A percentile compares a stretch with the other conserved stretches of the same genome.
These are phyloP conservation scores for Deilephila porcellus DNA, from an alignment of 2,888 invertebrate species.

Conservation along the genomic window DNA sequence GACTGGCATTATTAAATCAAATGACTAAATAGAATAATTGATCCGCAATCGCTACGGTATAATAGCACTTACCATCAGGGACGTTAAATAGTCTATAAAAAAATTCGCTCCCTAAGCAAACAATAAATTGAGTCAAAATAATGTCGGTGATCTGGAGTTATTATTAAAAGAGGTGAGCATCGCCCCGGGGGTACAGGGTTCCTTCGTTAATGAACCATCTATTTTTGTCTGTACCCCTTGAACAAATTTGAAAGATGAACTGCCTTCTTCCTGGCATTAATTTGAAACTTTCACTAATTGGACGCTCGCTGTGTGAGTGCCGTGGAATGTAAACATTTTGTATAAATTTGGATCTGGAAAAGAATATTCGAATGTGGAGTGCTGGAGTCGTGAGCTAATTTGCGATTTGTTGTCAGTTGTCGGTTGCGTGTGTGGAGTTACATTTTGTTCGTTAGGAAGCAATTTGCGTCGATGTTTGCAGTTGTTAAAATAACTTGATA, in stretches of 20 bases:
- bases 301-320: constrained; percentile 33
- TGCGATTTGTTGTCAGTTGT: background rate
- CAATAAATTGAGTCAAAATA: constrained; percentile 18
- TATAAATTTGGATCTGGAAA: constrained; percentile 30
- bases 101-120: background rate
- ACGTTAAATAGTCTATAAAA: background rate
- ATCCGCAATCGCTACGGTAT: too few species aligned
- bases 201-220: constrained; percentile 50
- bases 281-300: constrained; percentile 50
- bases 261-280: constrained; percentile 36
- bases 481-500: too few species aligned
- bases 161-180: constrained; percentile 9
- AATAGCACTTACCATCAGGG: background rate
- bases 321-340: constrained; percentile 23
- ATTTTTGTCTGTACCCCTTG: constrained; percentile 41
- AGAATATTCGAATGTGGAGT: constrained; percentile 6
- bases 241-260: constrained; percentile 34
- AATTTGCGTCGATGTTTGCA: too few species aligned
- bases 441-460: background rate
- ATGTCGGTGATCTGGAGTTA: constrained; percentile 7
- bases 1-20: too few species aligned
- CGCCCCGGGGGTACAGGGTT: constrained; percentile 15
- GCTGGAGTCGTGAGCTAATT: background rate
- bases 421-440: background rate
- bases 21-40: too few species aligned